Evolutionary conservation across 2,797 vertebrate genomes (phyloP).

Genomic region (Decapterus maruadsi): DNA sequence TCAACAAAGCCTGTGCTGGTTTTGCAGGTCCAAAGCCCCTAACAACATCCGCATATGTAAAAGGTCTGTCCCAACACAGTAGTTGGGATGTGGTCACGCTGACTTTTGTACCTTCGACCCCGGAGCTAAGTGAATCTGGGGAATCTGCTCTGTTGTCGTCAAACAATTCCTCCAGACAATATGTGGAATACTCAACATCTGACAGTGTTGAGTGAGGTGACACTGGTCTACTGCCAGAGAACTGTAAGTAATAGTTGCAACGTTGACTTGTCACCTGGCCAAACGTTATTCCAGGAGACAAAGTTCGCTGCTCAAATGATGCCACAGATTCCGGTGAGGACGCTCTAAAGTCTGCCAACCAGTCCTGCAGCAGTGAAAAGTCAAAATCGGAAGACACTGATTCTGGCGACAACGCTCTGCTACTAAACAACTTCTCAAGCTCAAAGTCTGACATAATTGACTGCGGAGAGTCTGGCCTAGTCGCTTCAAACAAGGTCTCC

Average conservation of each 20-base stretch:
- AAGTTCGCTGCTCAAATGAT: not conserved
- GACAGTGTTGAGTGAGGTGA: slow-evolving; percentile 20
- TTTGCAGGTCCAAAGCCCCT: not conserved
- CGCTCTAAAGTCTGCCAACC: slow-evolving; percentile 40
- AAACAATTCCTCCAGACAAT: slow-evolving; percentile 7
- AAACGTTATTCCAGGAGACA: not conserved
- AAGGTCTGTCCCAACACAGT: not conserved
- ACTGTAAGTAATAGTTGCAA: slow-evolving; percentile 22
- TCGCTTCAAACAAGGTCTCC: slow-evolving; percentile 26
- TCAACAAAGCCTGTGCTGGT: not conserved
- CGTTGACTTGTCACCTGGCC: not conserved
- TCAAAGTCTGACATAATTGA: slow-evolving; percentile 27
- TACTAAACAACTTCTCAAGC: slow-evolving; percentile 11
- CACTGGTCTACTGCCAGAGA: not conserved
- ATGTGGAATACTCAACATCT: slow-evolving; percentile 23
- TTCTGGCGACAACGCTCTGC: slow-evolving; percentile 41
- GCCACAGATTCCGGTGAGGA: slow-evolving; percentile 27
- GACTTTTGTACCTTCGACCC: not conserved
- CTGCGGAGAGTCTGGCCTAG: slow-evolving; percentile 37
- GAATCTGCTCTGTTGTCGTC: slow-evolving; percentile 10
- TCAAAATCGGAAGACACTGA: slow-evolving; percentile 37
- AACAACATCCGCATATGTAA: slow-evolving; percentile 53
- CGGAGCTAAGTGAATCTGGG: not conserved
- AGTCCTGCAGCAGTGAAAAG: slow-evolving; percentile 6
- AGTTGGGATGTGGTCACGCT: accelerated